Percentiles rank a stretch among this genome's conserved stretches.
phyloP scores from a whole-genome alignment of 53 echinoderm and acorn worm species.

The Stichopus horrens region DNA sequence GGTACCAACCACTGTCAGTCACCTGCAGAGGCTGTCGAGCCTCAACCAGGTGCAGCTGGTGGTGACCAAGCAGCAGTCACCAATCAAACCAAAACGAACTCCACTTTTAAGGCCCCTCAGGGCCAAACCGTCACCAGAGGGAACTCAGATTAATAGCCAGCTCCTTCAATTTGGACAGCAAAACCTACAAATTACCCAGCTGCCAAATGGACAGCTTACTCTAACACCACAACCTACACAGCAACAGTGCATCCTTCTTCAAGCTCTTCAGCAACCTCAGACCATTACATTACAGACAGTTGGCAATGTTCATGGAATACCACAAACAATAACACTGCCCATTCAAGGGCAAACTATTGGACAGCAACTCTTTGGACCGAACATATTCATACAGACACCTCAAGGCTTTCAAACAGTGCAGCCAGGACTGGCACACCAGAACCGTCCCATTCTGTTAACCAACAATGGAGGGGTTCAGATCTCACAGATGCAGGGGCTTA shows the following conservation, averaged over 20 bases:
- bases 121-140: neutral
- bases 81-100: conserved; percentile 14
- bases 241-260: conserved; percentile 60
- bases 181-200: conserved; percentile 22
- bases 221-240: conserved; percentile 45
- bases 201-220: conserved; percentile 45
- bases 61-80: conserved; percentile 8
- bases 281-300: conserved; percentile 56
- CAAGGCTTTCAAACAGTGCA: conserved; percentile 36
- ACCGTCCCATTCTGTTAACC: neutral
- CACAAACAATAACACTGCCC: conserved; percentile 64
- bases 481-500: conserved; percentile 20
- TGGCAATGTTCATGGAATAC: conserved; percentile 39
- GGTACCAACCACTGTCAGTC: neutral
- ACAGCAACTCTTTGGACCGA: conserved; percentile 22
- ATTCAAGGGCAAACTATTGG: conserved; percentile 41
- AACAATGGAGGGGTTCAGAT: conserved; percentile 28
- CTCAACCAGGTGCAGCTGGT: neutral
- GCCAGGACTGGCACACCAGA: conserved; percentile 30
- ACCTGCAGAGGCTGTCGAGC: neutral
- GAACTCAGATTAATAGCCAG: conserved; percentile 6
- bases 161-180: conserved; percentile 24
- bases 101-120: neutral
- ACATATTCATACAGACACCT: conserved; percentile 46
- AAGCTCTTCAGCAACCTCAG: conserved; percentile 68